phyloP scores from a whole-genome alignment of 2,888 invertebrate species.

The Leptura quadrifasciata region DNA sequence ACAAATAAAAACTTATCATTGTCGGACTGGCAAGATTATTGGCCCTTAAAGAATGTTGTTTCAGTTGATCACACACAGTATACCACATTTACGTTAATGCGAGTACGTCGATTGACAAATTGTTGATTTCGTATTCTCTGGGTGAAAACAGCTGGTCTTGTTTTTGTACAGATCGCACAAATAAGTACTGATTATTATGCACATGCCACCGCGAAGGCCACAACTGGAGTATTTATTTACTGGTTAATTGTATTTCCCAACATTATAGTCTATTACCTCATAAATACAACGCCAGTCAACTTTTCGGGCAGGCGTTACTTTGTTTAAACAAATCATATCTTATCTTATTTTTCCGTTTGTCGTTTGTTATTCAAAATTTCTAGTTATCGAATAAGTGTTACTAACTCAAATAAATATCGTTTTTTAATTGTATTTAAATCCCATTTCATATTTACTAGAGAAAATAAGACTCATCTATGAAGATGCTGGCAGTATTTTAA shows the following conservation, averaged over 20 bases:
- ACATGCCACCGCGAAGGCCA: constrained; percentile 36
- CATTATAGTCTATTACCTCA: constrained; percentile 16
- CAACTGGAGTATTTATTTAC: constrained; percentile 33
- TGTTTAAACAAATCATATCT: constrained; percentile 37
- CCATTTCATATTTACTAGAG: not conserved
- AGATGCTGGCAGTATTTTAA: not conserved
- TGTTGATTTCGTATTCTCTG: constrained; percentile 22
- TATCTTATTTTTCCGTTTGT: constrained; percentile 27
- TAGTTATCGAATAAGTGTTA: not conserved
- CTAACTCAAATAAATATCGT: not conserved
- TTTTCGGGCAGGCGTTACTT: not conserved
- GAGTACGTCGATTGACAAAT: constrained; percentile 20
- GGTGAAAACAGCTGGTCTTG: constrained; percentile 31
- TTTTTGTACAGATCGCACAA: constrained; percentile 33
- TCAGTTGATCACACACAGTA: constrained; percentile 29
- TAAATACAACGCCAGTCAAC: constrained; percentile 15
- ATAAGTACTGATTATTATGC: constrained; percentile 35
- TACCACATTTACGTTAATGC: constrained; percentile 12
- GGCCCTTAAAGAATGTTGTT: constrained; percentile 38
- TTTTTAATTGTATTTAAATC: not conserved
- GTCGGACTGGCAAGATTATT: constrained; percentile 41
- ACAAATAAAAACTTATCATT: constrained; percentile 59
- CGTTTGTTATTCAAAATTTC: not conserved
- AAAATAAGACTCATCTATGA: not conserved
- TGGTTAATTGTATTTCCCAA: constrained; percentile 25